A percentile compares a stretch with the other conserved stretches of the same genome.
Evolutionary conservation across 2,113 vertebrate species (phyloP).

Genomic region (Centrocercus urophasianus): DNA sequence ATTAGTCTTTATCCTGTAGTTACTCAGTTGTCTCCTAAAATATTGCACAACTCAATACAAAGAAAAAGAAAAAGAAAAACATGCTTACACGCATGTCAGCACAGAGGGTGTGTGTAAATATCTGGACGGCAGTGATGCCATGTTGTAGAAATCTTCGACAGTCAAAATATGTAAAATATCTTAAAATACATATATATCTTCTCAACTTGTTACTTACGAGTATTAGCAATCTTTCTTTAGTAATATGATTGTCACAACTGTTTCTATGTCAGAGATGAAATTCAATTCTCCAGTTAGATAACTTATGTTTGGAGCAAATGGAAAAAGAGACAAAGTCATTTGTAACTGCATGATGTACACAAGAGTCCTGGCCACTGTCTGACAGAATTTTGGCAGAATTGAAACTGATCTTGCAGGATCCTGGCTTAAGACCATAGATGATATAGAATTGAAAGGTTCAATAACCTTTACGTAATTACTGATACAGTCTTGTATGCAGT

Average conservation of each 20-base stretch:
- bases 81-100: not conserved
- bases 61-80: not conserved
- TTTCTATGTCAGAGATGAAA: not conserved
- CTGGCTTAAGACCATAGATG: not conserved
- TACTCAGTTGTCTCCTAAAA: not conserved
- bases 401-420: not conserved
- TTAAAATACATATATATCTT: not conserved
- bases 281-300: not conserved
- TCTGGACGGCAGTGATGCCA: not conserved
- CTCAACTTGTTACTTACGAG: not conserved
- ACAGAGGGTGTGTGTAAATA: not conserved
- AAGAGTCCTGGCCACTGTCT: not conserved
- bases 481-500: not conserved
- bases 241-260: not conserved
- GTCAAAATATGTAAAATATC: not conserved
- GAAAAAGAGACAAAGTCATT: not conserved
- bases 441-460: not conserved
- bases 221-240: not conserved
- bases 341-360: not conserved
- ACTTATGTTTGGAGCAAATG: not conserved
- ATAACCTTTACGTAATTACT: not conserved
- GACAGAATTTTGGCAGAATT: not conserved
- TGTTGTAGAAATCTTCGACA: not conserved
- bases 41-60: not conserved
- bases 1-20: not conserved